Evolutionary conservation across 2,113 vertebrate genomes (phyloP), one percentile per base, ranked within the genome.

Genomic region (Ictalurus punctatus): DNA sequence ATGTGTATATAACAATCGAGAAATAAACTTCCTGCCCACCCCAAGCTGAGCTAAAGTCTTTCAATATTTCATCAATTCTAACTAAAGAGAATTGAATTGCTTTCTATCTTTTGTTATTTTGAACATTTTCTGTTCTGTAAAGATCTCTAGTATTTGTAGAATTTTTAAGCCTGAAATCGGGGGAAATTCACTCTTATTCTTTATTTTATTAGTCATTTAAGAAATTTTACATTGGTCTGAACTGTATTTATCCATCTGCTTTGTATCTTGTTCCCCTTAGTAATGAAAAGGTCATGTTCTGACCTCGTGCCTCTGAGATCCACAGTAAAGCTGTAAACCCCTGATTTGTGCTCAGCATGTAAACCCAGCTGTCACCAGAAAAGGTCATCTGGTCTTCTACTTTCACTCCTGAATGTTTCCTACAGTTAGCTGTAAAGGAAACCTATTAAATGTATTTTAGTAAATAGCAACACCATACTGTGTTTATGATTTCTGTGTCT

Each of bases 341-440:
- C 27, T 58, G 69, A 34, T 82, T 84, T 76, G 40, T 88, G 73
- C 58, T 74, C 34, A 48, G 82, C 58, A 67, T 89, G 37, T 88
- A 65, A 84, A 63, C 59, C 13, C 3, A 78, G 25, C 58, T 59
- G 54, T 61, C 65, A 67, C 52, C 44, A 79, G 73, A 65, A 85
- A 83, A 83, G 54, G 23, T 69, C 79, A 65, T 76, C 27, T 56
- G 61, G n/a, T 63, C 12, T 54, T 17, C 21, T 84, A 10, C 59
- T 56, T 58, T 65, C 44, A 40, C 54, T 48, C 23, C 48, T 82
- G 16, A 83, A 19, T 83, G 52, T 63, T 63, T 88, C 86, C 90
- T 93, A 93, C 93, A 94, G 23, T 82, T 87, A 25, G 48, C 21
- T n/a, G 37, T 19, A 37, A 81, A 21, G 12, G 17, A 58, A 52